Percentiles rank a stretch among this genome's conserved stretches.
phyloP scores from a whole-genome alignment of 2,113 vertebrate genomes.

The Elephantulus edwardii region DNA sequence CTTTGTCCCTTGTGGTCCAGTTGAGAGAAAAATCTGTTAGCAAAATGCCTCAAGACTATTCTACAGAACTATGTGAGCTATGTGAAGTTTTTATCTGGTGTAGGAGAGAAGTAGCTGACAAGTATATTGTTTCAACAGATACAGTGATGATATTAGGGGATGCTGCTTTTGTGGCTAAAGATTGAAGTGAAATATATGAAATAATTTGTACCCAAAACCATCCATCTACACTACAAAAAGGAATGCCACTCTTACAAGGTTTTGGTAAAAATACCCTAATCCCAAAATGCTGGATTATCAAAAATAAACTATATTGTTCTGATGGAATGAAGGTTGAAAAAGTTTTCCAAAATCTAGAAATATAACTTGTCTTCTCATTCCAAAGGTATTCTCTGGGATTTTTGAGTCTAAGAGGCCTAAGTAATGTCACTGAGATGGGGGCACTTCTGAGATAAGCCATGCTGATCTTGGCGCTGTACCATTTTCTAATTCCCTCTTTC shows the following conservation, averaged over 20 bases:
- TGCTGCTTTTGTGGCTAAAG: background rate
- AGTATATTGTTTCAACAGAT: background rate
- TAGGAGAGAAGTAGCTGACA: background rate
- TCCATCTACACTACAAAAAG: background rate
- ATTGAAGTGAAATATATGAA: background rate
- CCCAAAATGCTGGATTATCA: background rate
- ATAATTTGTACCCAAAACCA: background rate
- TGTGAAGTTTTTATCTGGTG: slow-evolving; percentile 25
- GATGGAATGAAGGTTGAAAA: background rate
- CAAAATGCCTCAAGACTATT: background rate
- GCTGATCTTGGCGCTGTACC: background rate
- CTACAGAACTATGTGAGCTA: slow-evolving; percentile 26
- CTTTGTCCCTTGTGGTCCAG: background rate
- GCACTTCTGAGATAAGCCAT: background rate
- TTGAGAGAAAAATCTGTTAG: background rate
- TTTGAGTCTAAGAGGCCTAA: background rate
- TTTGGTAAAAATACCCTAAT: background rate
- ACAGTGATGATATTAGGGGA: background rate
- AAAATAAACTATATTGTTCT: background rate
- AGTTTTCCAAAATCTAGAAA: slow-evolving; percentile 16
- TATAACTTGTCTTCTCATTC: background rate
- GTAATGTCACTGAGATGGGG: background rate
- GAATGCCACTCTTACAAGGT: background rate
- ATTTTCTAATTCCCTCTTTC: background rate
- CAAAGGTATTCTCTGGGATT: background rate